Conservation (phyloP, 2,113 vertebrate species). For the Loxodonta africana region DNA sequence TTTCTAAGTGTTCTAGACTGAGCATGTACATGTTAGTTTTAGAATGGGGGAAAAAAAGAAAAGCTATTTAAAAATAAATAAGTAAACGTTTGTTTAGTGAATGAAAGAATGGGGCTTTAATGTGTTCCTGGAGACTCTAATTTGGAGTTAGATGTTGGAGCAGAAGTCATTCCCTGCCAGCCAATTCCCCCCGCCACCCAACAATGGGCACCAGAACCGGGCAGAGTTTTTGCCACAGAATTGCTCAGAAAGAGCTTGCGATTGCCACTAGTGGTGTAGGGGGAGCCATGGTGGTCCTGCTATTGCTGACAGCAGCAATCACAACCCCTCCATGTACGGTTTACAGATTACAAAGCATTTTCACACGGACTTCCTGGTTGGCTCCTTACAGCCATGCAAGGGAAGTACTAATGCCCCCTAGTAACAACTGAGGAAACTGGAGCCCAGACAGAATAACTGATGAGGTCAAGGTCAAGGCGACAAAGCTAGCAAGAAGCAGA, state of each 20-base stretch:
- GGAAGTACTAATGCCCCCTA: not conserved
- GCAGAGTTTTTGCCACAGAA: not conserved
- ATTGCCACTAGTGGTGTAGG: not conserved
- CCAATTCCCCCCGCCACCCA: not conserved
- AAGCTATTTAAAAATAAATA: slow-evolving; percentile 77
- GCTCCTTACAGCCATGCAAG: not conserved
- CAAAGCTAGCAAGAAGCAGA: not conserved
- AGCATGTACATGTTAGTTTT: slow-evolving; percentile 56
- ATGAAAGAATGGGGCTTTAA: slow-evolving; percentile 12
- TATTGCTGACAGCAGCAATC: not conserved
- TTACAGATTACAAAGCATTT: not conserved
- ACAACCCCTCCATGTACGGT: not conserved
- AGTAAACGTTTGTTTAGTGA: slow-evolving; percentile 69
- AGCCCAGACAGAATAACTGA: not conserved
- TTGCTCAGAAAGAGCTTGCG: not conserved
- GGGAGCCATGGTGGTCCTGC: not conserved
- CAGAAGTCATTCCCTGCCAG: not conserved
- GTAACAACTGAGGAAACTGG: not conserved
- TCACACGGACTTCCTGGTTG: not conserved
- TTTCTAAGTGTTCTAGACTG: slow-evolving; percentile 63
- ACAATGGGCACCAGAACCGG: not conserved
- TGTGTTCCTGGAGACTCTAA: not conserved
- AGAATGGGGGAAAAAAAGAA: slow-evolving; percentile 36
- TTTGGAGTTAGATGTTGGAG: slow-evolving; percentile 55
- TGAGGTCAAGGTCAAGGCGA: not conserved